Base-by-base conservation (phyloP, 1,140 invertebrate genomes). In the Leptopilina boulardi region DNA sequence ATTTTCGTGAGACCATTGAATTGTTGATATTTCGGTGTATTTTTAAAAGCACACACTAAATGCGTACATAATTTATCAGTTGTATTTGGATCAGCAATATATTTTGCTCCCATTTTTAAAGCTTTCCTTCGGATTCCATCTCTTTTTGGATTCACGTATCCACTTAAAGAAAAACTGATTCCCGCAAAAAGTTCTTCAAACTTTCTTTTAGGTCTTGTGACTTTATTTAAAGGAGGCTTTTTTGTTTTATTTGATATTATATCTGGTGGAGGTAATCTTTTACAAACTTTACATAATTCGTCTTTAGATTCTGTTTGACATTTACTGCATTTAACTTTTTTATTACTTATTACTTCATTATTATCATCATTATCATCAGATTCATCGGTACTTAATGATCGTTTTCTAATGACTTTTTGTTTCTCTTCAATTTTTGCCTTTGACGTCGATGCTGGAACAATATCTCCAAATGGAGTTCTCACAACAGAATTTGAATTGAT, bases 41-140 rank as follows among this genome's bases (percentile, higher is more conserved):
- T 91, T 80, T 85, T 87, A 74, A 91, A 91, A 51, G 89, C 89
- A 84, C 90, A 91, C 15, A 91, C 87, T 15, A 91, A 84, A 83
- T 91, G 86, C 51, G 87, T 89, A 26, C 90, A 91, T 72, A 78
- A 84, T 56, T 88, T 88, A 74, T 86, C 87, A 5, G 83, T 88
- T 5, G 82, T 87, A 74, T 91, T 87, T 21, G 90, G 90, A 86
- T 91, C 75, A 13, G 84, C 86, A 54, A 90, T 77, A 70, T 91
- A 91, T 76, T 81, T 88, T 3, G 87, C 90, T 3, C 90, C 90
- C 90, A 91, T 91, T 77, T 85, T 74, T 9, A 91, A 42, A 15
- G 89, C 90, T 73, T 91, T 90, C 71, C 77, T 83, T 34, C 90
- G 84, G 2, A 91, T 87, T 18, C 88, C 82, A 72, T 91, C 89